These are phyloP conservation scores for Acrossocheilus wenchowensis DNA, from an alignment of 2,797 vertebrate genomes.

Conservation along the genomic window DNA sequence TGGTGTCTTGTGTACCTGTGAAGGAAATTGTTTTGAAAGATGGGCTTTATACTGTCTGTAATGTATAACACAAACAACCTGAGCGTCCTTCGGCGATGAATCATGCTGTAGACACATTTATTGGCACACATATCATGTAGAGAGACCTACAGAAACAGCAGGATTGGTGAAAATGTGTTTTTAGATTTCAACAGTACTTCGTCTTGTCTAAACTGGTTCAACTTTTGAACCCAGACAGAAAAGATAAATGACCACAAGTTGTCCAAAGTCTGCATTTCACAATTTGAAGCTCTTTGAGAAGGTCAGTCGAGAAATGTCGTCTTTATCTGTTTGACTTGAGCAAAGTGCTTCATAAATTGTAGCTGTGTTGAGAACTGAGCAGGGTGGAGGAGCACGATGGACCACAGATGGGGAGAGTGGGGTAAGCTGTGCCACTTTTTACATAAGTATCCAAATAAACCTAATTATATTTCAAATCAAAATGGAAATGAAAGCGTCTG, in stretches of 20 bases:
- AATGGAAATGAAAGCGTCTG: not conserved
- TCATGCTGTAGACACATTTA: slow-evolving; percentile 9
- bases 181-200: not conserved
- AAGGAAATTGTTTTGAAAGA: slow-evolving; percentile 15
- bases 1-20: slow-evolving; percentile 27
- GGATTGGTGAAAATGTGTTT: not conserved
- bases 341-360: slow-evolving; percentile 3
- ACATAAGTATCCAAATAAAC: not conserved
- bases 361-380: not conserved
- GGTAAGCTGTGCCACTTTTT: not conserved
- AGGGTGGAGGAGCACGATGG: not conserved
- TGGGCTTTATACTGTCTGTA: not conserved
- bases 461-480: not conserved
- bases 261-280: slow-evolving; percentile 6
- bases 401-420: not conserved
- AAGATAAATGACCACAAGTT: not conserved
- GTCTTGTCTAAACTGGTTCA: not conserved
- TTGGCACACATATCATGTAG: not conserved
- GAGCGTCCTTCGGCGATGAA: not conserved
- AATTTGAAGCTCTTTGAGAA: not conserved
- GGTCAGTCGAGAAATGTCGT: not conserved
- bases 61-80: not conserved
- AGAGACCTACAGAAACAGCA: not conserved
- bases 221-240: slow-evolving; percentile 15
- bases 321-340: slow-evolving; percentile 2